Conservation (phyloP, 1,140 invertebrate species). For the Condylostylus longicornis region DNA sequence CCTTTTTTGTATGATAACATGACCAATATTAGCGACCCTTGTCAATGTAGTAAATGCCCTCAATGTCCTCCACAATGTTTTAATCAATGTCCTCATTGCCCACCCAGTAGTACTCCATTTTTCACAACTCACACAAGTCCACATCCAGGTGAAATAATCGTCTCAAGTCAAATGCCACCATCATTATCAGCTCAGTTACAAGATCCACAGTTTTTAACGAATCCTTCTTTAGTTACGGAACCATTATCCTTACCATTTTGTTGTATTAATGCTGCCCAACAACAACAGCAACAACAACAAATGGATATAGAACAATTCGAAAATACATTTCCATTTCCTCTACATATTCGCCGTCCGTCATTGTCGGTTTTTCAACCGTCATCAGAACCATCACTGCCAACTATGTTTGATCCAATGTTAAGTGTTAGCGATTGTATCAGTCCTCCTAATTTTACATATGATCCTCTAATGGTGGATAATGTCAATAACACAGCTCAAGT, state of each 20-base stretch:
- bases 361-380: constrained; percentile 20
- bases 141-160: no score
- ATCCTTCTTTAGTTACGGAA: constrained; percentile 20
- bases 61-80: constrained; percentile 14
- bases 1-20: not conserved
- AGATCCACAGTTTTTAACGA: no score
- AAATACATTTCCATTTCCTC: not conserved
- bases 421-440: not conserved
- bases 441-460: no score
- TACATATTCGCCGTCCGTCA: constrained; percentile 16
- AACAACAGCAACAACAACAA: constrained; percentile 26
- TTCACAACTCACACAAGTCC: constrained; percentile 27
- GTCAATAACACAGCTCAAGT: no score
- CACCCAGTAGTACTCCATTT: constrained; percentile 24
- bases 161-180: no score
- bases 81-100: constrained; percentile 20
- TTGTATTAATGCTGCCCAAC: constrained; percentile 27
- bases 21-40: constrained; percentile 11
- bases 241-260: constrained; percentile 24
- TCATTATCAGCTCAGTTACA: no score
- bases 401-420: constrained; percentile 10
- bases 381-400: constrained; percentile 20
- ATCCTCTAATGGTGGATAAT: constrained; percentile 28
- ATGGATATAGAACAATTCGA: constrained; percentile 9
- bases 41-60: constrained; percentile 13